These are phyloP conservation scores for Astreopora myriophthalma DNA, from an alignment of 64 coral and sea anemone species.

Conservation along the genomic window DNA sequence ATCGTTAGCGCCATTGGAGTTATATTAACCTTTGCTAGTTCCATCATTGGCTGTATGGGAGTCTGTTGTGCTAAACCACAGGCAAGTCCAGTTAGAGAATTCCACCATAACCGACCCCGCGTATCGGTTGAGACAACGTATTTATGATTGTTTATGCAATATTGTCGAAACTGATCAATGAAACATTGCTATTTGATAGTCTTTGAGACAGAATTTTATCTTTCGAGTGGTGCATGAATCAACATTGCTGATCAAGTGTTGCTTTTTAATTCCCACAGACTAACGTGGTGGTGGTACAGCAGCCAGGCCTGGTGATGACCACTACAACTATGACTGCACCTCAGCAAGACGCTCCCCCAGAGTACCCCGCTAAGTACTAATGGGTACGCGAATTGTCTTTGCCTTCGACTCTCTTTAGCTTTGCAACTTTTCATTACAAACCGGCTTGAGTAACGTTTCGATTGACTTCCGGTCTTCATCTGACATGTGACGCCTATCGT, in stretches of 20 bases:
- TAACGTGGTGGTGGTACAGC: conserved; percentile 21
- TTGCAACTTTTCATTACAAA: background rate
- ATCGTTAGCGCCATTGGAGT: background rate
- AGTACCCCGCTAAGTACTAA: background rate
- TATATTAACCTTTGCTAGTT: conserved; percentile 15
- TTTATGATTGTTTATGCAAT: too few species aligned
- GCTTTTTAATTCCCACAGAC: background rate
- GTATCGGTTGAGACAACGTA: too few species aligned
- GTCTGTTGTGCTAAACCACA: conserved; percentile 19
- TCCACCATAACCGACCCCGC: too few species aligned
- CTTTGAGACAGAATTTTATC: too few species aligned
- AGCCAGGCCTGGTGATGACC: conserved; percentile 15
- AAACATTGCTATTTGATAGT: too few species aligned
- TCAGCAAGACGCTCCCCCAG: background rate
- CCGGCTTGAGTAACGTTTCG: background rate
- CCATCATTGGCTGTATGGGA: conserved; percentile 58
- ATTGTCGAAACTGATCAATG: too few species aligned
- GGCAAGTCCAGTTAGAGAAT: too few species aligned
- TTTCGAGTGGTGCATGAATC: too few species aligned
- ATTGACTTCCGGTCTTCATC: background rate
- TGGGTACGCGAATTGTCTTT: background rate
- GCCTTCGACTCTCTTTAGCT: background rate
- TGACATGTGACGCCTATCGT: too few species aligned
- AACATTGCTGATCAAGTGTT: background rate
- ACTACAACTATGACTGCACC: background rate